phyloP scores from a whole-genome alignment of 1,140 invertebrate genomes.

The Rhagoletis pomonella region DNA sequence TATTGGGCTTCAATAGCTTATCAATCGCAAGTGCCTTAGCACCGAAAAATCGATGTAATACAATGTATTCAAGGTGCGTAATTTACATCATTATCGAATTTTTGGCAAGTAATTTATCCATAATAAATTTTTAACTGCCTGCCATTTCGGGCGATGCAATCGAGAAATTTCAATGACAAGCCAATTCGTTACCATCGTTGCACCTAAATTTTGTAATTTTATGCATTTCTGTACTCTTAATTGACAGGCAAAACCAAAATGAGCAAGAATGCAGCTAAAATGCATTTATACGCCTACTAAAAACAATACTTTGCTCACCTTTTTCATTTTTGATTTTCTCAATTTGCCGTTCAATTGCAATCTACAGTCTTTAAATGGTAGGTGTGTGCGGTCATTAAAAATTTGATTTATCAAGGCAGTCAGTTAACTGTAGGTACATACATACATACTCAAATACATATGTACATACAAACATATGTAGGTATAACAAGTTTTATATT shows the following conservation, averaged over 20 bases:
- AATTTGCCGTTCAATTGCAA: neutral
- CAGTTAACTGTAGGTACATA: neutral
- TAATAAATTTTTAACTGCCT: neutral
- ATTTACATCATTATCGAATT: neutral
- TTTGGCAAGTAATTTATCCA: neutral
- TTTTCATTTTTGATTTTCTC: neutral
- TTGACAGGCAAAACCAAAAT: neutral
- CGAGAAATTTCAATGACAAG: neutral
- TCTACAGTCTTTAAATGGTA: neutral
- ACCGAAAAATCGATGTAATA: neutral
- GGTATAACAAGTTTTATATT: neutral
- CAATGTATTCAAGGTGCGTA: neutral
- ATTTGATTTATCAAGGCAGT: slow-evolving; percentile 12
- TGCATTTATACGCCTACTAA: too few relatives aligned
- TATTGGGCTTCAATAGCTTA: too few relatives aligned
- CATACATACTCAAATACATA: too few relatives aligned
- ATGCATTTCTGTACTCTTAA: neutral
- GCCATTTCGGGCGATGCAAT: neutral
- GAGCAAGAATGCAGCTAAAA: too few relatives aligned
- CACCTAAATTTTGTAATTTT: neutral
- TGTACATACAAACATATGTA: too few relatives aligned
- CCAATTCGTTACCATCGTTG: neutral
- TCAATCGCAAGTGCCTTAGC: too few relatives aligned
- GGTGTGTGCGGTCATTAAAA: neutral
- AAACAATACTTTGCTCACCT: too few relatives aligned